Conservation (phyloP, 37 sponge, comb jelly and placozoan species). For the Theonella swinhoei region DNA sequence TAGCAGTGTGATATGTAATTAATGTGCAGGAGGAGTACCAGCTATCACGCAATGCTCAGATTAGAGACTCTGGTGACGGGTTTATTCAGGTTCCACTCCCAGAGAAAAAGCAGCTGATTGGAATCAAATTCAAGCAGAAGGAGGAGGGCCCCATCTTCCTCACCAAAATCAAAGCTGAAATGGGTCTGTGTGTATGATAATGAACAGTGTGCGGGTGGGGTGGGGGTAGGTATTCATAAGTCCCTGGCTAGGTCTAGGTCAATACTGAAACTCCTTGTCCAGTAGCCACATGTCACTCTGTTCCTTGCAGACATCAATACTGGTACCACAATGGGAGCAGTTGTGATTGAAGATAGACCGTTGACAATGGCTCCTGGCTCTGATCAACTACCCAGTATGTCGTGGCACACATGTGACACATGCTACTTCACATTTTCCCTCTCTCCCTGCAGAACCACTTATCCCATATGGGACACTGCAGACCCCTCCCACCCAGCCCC, state of each 20-base stretch:
- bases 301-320: too few relatives aligned
- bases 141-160: constrained; percentile 4
- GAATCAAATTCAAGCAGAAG: constrained; percentile 26
- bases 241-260: background rate
- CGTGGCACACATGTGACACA: too few relatives aligned
- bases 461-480: too few relatives aligned
- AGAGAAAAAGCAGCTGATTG: constrained; percentile 20
- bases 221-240: background rate
- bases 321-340: too few relatives aligned
- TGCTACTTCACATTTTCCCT: too few relatives aligned
- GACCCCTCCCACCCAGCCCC: too few relatives aligned
- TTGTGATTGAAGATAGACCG: too few relatives aligned
- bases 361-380: too few relatives aligned
- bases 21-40: background rate
- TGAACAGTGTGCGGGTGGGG: constrained; percentile 3
- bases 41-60: background rate
- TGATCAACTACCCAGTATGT: too few relatives aligned
- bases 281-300: too few relatives aligned
- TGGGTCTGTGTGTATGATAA: constrained; percentile 12
- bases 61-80: constrained; percentile 7
- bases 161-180: constrained; percentile 5
- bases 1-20: background rate
- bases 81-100: constrained; percentile 38
- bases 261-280: too few relatives aligned
- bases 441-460: too few relatives aligned